These are phyloP conservation scores for Ophioninae sp. DNA, from an alignment of 2,888 invertebrate species.

Conservation along the genomic window DNA sequence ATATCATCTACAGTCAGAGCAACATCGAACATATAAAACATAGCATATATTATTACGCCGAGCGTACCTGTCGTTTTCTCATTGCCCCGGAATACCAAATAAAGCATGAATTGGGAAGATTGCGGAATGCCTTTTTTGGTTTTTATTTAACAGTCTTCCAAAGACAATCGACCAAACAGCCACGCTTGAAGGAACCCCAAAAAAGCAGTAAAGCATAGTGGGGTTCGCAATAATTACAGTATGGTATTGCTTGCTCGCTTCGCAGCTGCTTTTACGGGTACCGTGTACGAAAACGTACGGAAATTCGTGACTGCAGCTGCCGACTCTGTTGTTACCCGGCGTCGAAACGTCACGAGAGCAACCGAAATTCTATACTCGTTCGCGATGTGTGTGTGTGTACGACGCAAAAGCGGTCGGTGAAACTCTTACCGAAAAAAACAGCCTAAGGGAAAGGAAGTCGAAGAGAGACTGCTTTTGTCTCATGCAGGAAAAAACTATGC, in stretches of 20 bases:
- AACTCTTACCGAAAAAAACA: conserved; percentile 17
- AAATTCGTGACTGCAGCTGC: conserved; percentile 43
- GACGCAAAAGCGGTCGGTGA: conserved; percentile 33
- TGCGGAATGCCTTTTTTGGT: background rate
- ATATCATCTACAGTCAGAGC: background rate
- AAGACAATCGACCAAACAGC: conserved; percentile 50
- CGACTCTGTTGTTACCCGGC: conserved; percentile 33
- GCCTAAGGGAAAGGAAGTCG: conserved; percentile 1
- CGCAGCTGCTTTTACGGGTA: conserved; percentile 18
- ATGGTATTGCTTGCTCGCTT: background rate
- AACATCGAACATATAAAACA: background rate
- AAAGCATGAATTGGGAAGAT: background rate
- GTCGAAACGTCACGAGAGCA: background rate
- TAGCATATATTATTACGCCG: background rate
- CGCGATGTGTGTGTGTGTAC: conserved; percentile 1
- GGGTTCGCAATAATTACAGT: conserved; percentile 7
- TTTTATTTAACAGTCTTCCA: background rate
- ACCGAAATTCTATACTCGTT: conserved; percentile 50
- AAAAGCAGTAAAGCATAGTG: background rate
- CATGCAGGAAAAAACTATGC: background rate
- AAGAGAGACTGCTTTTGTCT: background rate
- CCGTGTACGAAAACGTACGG: conserved; percentile 40
- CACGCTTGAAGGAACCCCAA: conserved; percentile 29
- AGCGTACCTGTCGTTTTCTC: background rate
- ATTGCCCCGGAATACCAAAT: background rate